Base-by-base conservation (phyloP, 64 coral and sea anemone genomes). In the Cladopsammia gracilis region DNA sequence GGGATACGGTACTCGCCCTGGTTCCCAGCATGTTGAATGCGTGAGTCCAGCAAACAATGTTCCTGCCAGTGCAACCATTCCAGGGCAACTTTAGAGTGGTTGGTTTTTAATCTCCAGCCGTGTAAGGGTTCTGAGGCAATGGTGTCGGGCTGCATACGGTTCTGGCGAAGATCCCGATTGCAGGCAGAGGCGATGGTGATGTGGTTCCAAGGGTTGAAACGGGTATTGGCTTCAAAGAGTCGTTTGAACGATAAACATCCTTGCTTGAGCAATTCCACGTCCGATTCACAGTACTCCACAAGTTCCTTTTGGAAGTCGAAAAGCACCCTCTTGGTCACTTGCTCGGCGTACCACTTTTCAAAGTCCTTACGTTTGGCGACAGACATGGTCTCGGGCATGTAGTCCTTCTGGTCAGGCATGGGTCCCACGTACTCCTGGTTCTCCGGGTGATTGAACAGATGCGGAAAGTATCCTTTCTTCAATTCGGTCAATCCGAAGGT, bases 391-490 rank as follows among this genome's bases (percentile, higher is more conserved):
- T 86, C 48, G 3, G 77, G 58, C 13, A 46, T 69, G 25, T 86
- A 95, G 12, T 48, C 53, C 18, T 85, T 7, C 7, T 7, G 8
- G 3, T 4, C 4, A 9, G 65, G 65, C 0, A 83, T 60, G 44
- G 60, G 5, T 0, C 80, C 87, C 9, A 71, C 64, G 20, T 95
- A 95, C n/a, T 50, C 18, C 42, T 72, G 48, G 7, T 95, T 57
- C 1, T 9, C 58, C 0, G 5, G 13, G 0, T 58, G 90, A 23
- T 90, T 95, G 12, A 90, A 95, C 20, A 86, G 78, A 58, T 90
- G 81, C 7, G 87, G 87, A 42, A 95, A 95, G 23, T 26, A 90
- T 3, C 88, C 93, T 26, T 90, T 95, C 6, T 76, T 64, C 18
- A 82, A 49, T 7, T 79, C 61, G 0, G 23, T 34, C 61, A 49